Conservation (phyloP, 92 coral and sea anemone genomes). For the Porites lobata region DNA sequence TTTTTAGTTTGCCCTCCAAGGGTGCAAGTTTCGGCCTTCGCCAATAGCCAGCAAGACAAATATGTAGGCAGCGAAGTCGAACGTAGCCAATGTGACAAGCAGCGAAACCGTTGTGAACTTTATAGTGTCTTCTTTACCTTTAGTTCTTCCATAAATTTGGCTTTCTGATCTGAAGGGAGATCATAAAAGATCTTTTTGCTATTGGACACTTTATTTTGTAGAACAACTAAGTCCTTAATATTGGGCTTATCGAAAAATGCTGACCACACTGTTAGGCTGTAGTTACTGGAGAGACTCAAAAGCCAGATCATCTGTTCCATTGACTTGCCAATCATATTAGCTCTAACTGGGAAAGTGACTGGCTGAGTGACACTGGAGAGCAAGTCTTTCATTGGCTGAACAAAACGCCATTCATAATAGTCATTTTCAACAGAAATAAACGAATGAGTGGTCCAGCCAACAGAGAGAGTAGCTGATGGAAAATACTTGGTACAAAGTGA, state of each 20-base stretch:
- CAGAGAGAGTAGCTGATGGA: conserved; percentile 80
- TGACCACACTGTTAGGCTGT: conserved; percentile 91
- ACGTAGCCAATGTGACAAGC: too few relatives aligned
- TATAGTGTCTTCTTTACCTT: not conserved
- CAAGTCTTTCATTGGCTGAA: conserved; percentile 78
- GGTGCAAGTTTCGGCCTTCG: too few relatives aligned
- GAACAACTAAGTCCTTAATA: conserved; percentile 68
- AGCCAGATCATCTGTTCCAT: conserved; percentile 83
- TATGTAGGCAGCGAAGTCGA: too few relatives aligned
- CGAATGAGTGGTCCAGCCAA: conserved; percentile 90
- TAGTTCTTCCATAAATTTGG: conserved; percentile 25
- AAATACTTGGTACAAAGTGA: conserved; percentile 66
- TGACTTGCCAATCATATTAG: conserved; percentile 73
- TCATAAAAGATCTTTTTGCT: conserved; percentile 85
- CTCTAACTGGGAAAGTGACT: conserved; percentile 90
- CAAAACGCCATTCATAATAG: conserved; percentile 75
- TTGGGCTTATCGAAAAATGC: conserved; percentile 65
- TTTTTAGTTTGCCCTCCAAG: too few relatives aligned
- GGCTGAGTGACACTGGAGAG: conserved; percentile 64
- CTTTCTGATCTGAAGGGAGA: conserved; percentile 73
- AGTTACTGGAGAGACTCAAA: conserved; percentile 72
- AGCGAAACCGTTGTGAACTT: too few relatives aligned
- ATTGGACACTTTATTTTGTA: conserved; percentile 60
- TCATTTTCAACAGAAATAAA: conserved; percentile 23
- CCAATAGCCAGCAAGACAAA: too few relatives aligned